Evolutionary conservation across 2,888 invertebrate species (phyloP), one percentile per base, ranked within the genome.

Genomic region (Buathra laborator): DNA sequence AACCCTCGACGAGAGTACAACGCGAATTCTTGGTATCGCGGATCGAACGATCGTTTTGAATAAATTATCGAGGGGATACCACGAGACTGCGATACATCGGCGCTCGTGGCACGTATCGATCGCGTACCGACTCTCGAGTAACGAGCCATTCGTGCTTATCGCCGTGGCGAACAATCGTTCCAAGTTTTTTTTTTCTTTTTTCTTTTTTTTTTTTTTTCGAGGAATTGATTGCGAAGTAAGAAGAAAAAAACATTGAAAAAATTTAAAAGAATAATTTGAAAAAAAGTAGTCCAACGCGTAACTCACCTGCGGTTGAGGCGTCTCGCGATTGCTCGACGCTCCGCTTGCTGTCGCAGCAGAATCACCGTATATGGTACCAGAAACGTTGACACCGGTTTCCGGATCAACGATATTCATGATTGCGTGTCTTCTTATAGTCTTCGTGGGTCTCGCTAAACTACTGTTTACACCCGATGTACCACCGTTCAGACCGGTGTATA

Each of bases 291-390:
- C 2, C 32, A 84, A 71, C 80, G 71, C 76, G 53, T 24, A 80
- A 90, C 91, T 90, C 92, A 93, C 93, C 89, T 90, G 89, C 88
- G 94, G 94, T 90, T 95, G 95, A 70, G 95, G 95, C 51, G 95
- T 95, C 90, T 95, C 95, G 86, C 95, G 94, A 89, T 95, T 95
- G 89, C 94, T 95, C 70, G 94, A 93, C 86, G 95, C 95, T 84
- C 94, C 94, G 90, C 94, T 94, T 87, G 94, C 89, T 89, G 93
- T 93, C 89, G 94, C 93, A 92, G 92, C 94, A 88, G 94, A 94
- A 90, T 94, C 94, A 93, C 94, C 87, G 90, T 93, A 94, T 87
- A 94, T 92, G 86, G 95, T 95, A 48, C 94, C 94, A 74, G 95
- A 94, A 81, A 95, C 94, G 86, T 95, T 95, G 94, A 95, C 94